Base-by-base conservation (phyloP, 1,140 invertebrate genomes). In the Vanessa atalanta region DNA sequence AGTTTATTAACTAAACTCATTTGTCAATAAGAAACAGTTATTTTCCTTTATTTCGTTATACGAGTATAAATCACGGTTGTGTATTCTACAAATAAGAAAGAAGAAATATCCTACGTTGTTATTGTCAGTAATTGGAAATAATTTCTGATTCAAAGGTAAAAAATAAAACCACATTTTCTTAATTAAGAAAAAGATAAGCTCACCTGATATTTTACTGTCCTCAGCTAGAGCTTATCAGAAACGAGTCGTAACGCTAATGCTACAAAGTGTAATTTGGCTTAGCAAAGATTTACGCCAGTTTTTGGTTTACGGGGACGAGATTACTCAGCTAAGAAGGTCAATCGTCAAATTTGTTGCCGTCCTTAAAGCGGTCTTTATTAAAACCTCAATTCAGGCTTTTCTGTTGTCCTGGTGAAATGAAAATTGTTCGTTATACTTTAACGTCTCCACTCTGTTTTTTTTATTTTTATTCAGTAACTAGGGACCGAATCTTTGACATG, bases 361-460 rank as follows among this genome's bases (percentile, higher is more conserved):
- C 73, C 75, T 79, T 73, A 68, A 78, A 82, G 73, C 76, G 72
- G 77, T 80, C 78, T 76, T 79, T 81, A 82, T 85, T 81, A 81
- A 83, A 83, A 78, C 73, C 74, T 76, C 75, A 79, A 72, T 66
- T 71, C 73, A 64, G 70, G 53, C 70, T 79, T 79, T 76, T 76
- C 70, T 57, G 73, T 72, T 67, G 66, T 60, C 61, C 43, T 51
- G 69, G 65, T 69, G 14, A 79, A 83, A 83, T 82, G 77, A 75
- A 83, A 81, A 83, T 84, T 80, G 73, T 76, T 75, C 73, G 72
- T 53, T 75, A 72, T 81, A 37, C n/a, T 57, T 70, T 43, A 4
- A 61, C 20, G 53, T 20, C 20, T 57, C 53, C 13, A 57, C 20
- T 43, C 9, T 12, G 50, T n/a, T 51, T 53, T 53, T 53, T 53